Percentiles rank a stretch among this genome's conserved stretches.
These are phyloP conservation scores for Xerus inauris DNA, from an alignment of 2,113 vertebrate genomes.

Conservation along the genomic window DNA sequence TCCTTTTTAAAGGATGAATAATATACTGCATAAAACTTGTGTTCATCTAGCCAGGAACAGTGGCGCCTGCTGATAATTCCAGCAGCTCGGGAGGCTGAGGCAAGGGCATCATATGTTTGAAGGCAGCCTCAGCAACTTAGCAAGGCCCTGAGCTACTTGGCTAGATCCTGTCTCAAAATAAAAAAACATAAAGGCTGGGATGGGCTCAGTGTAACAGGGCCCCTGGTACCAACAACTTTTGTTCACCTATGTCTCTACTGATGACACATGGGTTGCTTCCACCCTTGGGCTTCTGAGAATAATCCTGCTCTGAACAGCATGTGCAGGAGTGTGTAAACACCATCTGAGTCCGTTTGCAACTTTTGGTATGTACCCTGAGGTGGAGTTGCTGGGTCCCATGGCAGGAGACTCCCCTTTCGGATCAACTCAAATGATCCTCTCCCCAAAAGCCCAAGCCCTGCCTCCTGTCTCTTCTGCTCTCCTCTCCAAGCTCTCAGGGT, in stretches of 20 bases:
- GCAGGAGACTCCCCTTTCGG: neutral
- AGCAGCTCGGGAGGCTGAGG: too few species aligned
- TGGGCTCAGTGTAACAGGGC: neutral
- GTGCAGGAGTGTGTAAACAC: too few species aligned
- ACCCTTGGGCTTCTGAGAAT: neutral
- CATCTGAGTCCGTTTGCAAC: neutral
- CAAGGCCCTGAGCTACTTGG: too few species aligned
- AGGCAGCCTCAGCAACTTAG: too few species aligned
- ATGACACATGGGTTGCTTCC: too few species aligned
- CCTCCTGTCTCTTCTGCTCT: neutral
- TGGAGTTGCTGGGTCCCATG: fast-evolving
- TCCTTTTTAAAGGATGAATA: neutral
- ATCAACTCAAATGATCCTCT: neutral
- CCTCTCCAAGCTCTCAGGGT: neutral
- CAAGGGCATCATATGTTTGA: too few species aligned
- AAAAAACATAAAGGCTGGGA: neutral
- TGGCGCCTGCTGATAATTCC: too few species aligned
- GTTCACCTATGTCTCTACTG: fast-evolving
- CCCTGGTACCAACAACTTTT: neutral
- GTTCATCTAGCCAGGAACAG: too few species aligned
- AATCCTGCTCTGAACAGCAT: neutral
- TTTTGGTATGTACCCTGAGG: neutral
- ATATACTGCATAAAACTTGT: neutral
- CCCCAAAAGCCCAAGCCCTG: neutral
- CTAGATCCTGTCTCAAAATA: too few species aligned